Evolutionary conservation across 1,140 invertebrate genomes (phyloP), one percentile per base, ranked within the genome.

Genomic region (Mycetomoellerius zeteki): DNA sequence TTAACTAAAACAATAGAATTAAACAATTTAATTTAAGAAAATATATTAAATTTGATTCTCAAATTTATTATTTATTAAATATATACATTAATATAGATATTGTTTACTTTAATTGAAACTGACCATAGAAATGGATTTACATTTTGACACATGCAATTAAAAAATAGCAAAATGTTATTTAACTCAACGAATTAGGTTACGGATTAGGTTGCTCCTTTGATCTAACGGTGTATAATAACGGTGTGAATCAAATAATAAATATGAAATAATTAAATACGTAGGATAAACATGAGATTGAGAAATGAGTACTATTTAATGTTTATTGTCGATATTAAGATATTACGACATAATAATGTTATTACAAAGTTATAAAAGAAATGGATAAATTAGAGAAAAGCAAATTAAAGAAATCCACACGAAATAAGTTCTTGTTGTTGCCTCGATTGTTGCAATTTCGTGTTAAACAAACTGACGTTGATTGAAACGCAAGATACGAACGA

Each of bases 391-490:
- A 24, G 8, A 8, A 8, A 47, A 69, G 7, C 2, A 7, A 16
- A 6, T 27, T 16, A 52, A 47, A 65, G 43, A 33, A 14, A 19
- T 78, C 19, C 5, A 10, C 16, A 50, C 43, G 12, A 50, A 21
- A n/a, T 78, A 5, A 71, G n/a, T 14, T 8, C 21, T 10, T 30
- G n/a, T 21, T 12, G 67, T n/a, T n/a, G n/a, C n/a, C n/a, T n/a
- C n/a, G n/a, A n/a, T n/a, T n/a, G n/a, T 14, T 62, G 16, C 21
- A 60, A 73, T 58, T 47, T 73, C 27, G 30, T 10, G 78, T 73
- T 62, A 21, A 73, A 47, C 12, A 75, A 84, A 84, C 54, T 3
- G 33, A 60, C 19, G 6, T 2, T 69, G 65, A 75, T 33, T 60
- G 43, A 47, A 52, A 73, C 6, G 16, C 52, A 24, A 71, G 47